These are phyloP conservation scores for Antennarius maculatus DNA, from an alignment of 2,797 vertebrate species.

Conservation along the genomic window DNA sequence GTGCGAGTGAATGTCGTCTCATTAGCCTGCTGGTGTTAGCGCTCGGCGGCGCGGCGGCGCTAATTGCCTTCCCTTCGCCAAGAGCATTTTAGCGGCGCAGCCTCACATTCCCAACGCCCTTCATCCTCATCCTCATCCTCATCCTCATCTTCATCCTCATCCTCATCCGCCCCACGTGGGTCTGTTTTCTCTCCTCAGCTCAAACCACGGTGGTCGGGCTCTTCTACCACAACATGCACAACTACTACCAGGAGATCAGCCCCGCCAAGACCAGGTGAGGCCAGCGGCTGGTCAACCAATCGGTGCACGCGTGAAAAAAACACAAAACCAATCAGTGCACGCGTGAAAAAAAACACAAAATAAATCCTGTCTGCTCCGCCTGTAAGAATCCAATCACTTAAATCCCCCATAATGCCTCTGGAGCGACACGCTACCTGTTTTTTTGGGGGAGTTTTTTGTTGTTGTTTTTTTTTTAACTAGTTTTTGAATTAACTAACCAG, in stretches of 20 bases:
- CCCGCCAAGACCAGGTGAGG: conserved; percentile 89
- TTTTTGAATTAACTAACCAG: no score
- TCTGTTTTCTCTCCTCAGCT: conserved; percentile 73
- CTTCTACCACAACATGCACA: conserved; percentile 92
- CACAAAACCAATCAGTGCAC: no score
- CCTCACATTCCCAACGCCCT: conserved; percentile 68
- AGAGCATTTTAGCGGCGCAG: conserved; percentile 64
- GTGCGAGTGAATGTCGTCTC: conserved; percentile 55
- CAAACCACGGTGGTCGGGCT: conserved; percentile 93
- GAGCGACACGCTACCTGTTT: no score
- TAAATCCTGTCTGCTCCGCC: neutral
- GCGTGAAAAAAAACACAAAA: neutral
- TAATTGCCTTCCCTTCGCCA: conserved; percentile 73
- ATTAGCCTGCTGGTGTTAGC: conserved; percentile 68
- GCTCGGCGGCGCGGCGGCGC: conserved; percentile 39
- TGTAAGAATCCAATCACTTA: no score
- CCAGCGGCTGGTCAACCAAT: no score
- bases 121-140: conserved; percentile 25
- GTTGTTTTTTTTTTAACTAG: no score
- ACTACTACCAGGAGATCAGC: conserved; percentile 86
- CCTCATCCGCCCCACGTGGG: conserved; percentile 27
- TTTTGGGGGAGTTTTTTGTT: no score
- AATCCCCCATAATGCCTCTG: no score
- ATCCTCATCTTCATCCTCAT: no score
- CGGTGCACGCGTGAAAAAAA: no score